Base-by-base conservation (phyloP, 2,888 invertebrate species). In the Stramonita haemastoma region DNA sequence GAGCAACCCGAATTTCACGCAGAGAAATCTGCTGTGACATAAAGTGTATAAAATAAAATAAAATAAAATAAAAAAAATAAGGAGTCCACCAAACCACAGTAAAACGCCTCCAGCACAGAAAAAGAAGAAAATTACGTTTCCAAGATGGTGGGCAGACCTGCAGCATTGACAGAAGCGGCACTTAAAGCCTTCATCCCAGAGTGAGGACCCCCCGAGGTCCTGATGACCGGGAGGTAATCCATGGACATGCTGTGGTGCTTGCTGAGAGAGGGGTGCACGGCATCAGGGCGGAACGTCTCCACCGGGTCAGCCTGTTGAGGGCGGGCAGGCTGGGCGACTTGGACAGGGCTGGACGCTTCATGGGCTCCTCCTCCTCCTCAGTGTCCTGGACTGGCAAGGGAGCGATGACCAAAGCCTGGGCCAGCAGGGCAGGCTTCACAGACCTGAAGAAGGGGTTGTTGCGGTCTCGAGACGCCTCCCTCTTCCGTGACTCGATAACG, bases 161-260 rank as follows among this genome's bases (percentile, higher is more conserved):
- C 26, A 15, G 32, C 32, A 32, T 32, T 32, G 32, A 79, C 29
- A 1, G 77, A 26, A 4, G 32, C 77, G 0, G 77, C n/a, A n/a
- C n/a, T 77, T 46, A 84, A n/a, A 13, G 85, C 22, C 19, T 32
- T 60, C 11, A 89, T 32, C 46, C n/a, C 22, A 29, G 22, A 22
- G 26, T 84, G 88, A 13, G 34, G 84, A 8, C 73, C 57, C 57
- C 26, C 85, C 15, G 84, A n/a, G 70, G 34, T 29, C n/a, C 32
- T 34, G n/a, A 89, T 85, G 46, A 57, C 84, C 11, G 89, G 89
- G n/a, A 89, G 85, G 66, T 89, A 85, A 19, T 83, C 85, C 89
- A 85, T 56, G 56, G 89, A 89, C 34, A 56, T 73, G 60, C 89
- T 89, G 89, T 85, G 73, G 1, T 34, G 32, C 8, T 70, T 56